Conservation (phyloP, 2,888 invertebrate species). For the Pheosia tremula region DNA sequence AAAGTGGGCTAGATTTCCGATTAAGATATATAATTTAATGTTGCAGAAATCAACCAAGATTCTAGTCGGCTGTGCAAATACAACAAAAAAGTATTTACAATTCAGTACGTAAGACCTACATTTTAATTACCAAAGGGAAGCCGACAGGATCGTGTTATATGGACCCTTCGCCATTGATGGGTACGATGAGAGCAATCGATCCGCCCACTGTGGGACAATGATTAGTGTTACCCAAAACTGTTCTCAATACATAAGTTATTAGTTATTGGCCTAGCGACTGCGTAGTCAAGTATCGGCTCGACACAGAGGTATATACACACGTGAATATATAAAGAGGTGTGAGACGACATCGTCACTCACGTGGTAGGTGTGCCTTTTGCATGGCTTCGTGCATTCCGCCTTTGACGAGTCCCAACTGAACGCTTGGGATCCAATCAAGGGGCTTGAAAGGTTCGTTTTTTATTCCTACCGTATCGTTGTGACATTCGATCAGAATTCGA, state of each 20-base stretch:
- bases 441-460: slow-evolving; percentile 29
- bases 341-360: neutral
- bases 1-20: no score
- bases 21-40: no score
- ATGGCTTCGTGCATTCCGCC: slow-evolving; percentile 45
- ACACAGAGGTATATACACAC: neutral
- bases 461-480: slow-evolving; percentile 7
- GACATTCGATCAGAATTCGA: slow-evolving; percentile 26
- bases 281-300: slow-evolving; percentile 11
- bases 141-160: no score
- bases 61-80: no score
- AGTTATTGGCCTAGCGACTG: slow-evolving; percentile 27
- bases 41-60: no score
- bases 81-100: no score
- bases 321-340: neutral
- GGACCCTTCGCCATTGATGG: neutral
- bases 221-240: slow-evolving; percentile 75
- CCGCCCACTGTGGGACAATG: slow-evolving; percentile 75
- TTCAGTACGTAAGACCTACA: no score
- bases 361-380: slow-evolving; percentile 35
- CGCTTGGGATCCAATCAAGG: slow-evolving; percentile 36
- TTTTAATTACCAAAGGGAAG: no score
- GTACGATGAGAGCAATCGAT: slow-evolving; percentile 69
- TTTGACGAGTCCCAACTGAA: slow-evolving; percentile 47
- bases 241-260: slow-evolving; percentile 58